These are phyloP conservation scores for Sander vitreus DNA, from an alignment of 2,113 vertebrate species.

Conservation along the genomic window DNA sequence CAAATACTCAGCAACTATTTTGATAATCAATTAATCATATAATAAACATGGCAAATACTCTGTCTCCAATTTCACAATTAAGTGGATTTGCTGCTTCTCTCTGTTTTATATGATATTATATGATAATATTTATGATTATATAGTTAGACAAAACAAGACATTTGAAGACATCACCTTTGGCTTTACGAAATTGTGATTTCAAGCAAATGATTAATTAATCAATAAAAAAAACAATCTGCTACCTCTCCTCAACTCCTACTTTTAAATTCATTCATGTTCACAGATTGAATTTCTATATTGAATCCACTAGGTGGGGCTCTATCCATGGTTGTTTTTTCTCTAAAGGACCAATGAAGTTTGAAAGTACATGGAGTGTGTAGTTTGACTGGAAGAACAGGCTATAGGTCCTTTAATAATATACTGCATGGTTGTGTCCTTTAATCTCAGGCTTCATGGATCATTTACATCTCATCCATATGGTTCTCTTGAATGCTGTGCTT, in stretches of 20 bases:
- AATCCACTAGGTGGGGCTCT: slow-evolving; percentile 69
- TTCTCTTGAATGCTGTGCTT: slow-evolving; percentile 13
- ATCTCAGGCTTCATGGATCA: slow-evolving; percentile 21
- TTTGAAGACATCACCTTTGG: too few relatives aligned
- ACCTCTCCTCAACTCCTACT: too few relatives aligned
- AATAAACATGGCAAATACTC: too few relatives aligned
- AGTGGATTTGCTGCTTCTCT: too few relatives aligned
- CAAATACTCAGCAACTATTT: too few relatives aligned
- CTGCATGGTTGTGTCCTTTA: slow-evolving; percentile 12
- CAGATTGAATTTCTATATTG: slow-evolving; percentile 4
- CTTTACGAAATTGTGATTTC: too few relatives aligned
- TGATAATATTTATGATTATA: too few relatives aligned
- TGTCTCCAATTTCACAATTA: too few relatives aligned
- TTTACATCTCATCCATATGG: neutral
- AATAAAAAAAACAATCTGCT: neutral
- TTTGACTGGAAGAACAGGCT: slow-evolving; percentile 11
- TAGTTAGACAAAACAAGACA: too few relatives aligned
- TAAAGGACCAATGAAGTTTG: neutral
- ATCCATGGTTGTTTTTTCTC: slow-evolving; percentile 6
- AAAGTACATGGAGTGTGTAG: neutral
- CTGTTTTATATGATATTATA: too few relatives aligned
- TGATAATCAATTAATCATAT: too few relatives aligned
- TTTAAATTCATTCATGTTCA: neutral
- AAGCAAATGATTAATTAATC: neutral
- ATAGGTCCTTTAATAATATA: slow-evolving; percentile 21